Base-by-base conservation (phyloP, 2,888 invertebrate species). In the Drosophila maculinotata region DNA sequence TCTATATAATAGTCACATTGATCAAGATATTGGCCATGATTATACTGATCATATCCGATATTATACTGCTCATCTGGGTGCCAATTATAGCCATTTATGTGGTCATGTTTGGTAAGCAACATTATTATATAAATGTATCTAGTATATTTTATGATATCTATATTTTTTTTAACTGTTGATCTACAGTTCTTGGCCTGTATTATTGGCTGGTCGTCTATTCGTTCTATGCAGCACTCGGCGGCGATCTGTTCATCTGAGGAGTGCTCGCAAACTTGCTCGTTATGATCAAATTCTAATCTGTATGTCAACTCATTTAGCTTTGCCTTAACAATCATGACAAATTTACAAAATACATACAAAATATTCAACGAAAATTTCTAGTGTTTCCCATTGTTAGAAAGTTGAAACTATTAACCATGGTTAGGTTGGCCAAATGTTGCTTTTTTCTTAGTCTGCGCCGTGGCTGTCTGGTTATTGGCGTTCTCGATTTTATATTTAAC, bases 211-310 rank as follows among this genome's bases (percentile, higher is more conserved):
- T 85, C 33, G 63, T 60, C 44, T 83, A 83, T 60, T 83, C 82
- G n/a, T 79, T 87, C 15, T 83, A 83, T 48, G 88, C 83, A 12
- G 83, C 83, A 1, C 59, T 83, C 2, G 82, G 88, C 0, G 82
- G 87, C 6, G 28, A 62, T n/a, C 56, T 86, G 1, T 76, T 87
- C 14, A 62, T 86, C 38, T 81, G 38, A 66, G 17, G 12, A 12
- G 9, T 38, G 3, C 9, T 12, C n/a, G 9, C 20, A 10, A 39
- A 10, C 42, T 41, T 42, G 56, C 33, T 58, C 31, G 41, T 12
- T 41, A n/a, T 41, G 15, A 36, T 33, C 38, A 63, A 62, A 70
- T 76, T 76, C 44, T 8, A 74, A 69, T 49, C 26, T 36, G n/a
- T 51, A 25, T 57, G 38, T 52, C 33, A 52, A n/a, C 15, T 3